A percentile compares a stretch with the other conserved stretches of the same genome.
Conservation (phyloP, 2,797 vertebrate species). For the Gastrophryne carolinensis region DNA sequence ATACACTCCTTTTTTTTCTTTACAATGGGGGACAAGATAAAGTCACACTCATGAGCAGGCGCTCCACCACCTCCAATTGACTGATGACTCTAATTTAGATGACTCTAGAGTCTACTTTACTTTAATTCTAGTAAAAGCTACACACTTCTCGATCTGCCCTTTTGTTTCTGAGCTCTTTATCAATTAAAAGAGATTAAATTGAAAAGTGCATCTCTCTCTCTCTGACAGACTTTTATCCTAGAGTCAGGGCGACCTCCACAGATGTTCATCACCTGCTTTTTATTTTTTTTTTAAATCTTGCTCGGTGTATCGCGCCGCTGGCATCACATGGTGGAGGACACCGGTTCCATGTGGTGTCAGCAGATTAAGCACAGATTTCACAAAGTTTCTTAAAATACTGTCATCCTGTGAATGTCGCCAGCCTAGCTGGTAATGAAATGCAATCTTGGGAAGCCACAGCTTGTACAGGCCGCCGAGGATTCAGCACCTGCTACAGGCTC, state of each 20-base stretch:
- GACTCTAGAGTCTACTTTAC: no score
- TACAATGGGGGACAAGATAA: no score
- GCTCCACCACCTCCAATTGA: no score
- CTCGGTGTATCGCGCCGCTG: no score
- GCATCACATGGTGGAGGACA: background rate
- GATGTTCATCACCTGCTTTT: no score
- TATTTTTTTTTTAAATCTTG: no score
- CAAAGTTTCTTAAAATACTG: constrained; percentile 1
- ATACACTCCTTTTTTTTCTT: no score
- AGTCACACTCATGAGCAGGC: no score
- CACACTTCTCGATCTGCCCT: background rate
- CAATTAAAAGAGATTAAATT: background rate
- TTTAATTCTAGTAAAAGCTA: no score
- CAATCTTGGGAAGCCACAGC: background rate
- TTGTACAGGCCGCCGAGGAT: no score
- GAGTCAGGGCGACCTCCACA: background rate
- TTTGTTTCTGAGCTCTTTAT: background rate
- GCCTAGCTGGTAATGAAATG: background rate
- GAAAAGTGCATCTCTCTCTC: background rate
- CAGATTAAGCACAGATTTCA: background rate
- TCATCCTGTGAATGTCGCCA: background rate
- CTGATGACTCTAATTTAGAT: no score
- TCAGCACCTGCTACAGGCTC: no score
- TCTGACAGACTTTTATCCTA: background rate
- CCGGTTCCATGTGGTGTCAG: background rate